Conservation (phyloP, 2,797 vertebrate genomes). For the Crocodylus rhombifer region DNA sequence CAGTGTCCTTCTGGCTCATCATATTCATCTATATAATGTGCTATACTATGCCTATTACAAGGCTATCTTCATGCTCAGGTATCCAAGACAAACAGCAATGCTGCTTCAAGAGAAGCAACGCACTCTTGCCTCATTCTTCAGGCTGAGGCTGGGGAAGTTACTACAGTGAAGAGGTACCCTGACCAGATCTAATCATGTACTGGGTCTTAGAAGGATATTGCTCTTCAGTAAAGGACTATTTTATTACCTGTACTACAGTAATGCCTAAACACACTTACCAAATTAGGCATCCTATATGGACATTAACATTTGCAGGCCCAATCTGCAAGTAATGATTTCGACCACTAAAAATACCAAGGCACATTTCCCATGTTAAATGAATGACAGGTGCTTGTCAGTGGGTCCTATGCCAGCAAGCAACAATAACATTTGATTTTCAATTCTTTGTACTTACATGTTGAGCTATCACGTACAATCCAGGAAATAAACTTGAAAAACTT, state of each 20-base stretch:
- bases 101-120: neutral
- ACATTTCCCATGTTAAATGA: neutral
- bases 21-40: conserved; percentile 8
- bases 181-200: neutral
- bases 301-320: neutral
- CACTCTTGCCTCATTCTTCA: neutral
- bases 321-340: conserved; percentile 6
- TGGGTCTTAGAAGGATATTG: neutral
- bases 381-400: neutral
- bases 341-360: neutral
- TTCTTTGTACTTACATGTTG: neutral
- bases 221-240: neutral
- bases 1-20: neutral
- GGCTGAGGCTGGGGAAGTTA: neutral
- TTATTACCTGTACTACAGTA: neutral
- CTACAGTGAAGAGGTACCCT: conserved; percentile 2
- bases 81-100: conserved; percentile 18
- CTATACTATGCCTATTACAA: neutral
- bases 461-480: neutral
- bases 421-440: neutral
- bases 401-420: neutral
- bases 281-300: neutral
- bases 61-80: conserved; percentile 14
- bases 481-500: neutral
- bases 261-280: neutral